phyloP scores from a whole-genome alignment of 1,140 invertebrate species.

The Anoplophora glabripennis region DNA sequence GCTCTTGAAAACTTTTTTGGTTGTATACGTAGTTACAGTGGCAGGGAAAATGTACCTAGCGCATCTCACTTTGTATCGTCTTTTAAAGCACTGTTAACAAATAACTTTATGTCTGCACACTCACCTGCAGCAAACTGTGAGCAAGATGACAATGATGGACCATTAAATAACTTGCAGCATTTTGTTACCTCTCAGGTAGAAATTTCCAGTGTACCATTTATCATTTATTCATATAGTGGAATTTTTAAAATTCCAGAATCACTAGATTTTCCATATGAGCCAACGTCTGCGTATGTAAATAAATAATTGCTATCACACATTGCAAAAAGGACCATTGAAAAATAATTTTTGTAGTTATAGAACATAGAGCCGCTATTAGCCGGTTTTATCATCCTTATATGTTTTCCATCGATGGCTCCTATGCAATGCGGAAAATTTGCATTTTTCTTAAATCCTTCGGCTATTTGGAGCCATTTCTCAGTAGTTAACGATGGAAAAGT shows the following conservation, averaged over 20 bases:
- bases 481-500: slow-evolving; percentile 32
- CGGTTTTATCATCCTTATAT: slow-evolving; percentile 27
- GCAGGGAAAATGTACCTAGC: too few relatives aligned
- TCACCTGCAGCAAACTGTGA: too few relatives aligned
- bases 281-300: slow-evolving; percentile 8
- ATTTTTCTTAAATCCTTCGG: slow-evolving; percentile 18
- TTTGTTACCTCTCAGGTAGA: too few relatives aligned
- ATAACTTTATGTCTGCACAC: too few relatives aligned
- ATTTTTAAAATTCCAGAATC: slow-evolving; percentile 11
- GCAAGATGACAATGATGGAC: too few relatives aligned
- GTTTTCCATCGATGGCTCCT: slow-evolving; percentile 32
- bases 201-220: slow-evolving; percentile 11
- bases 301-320: slow-evolving; percentile 6
- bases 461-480: slow-evolving; percentile 21
- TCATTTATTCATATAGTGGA: slow-evolving; percentile 11
- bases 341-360: slow-evolving; percentile 37
- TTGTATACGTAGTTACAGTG: too few relatives aligned
- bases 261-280: slow-evolving; percentile 10
- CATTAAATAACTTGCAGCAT: too few relatives aligned
- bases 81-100: too few relatives aligned
- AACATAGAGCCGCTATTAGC: slow-evolving; percentile 29
- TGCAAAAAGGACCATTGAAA: slow-evolving; percentile 11
- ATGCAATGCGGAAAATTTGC: slow-evolving; percentile 24
- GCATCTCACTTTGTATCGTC: too few relatives aligned
- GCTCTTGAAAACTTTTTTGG: too few relatives aligned